Conservation (phyloP, 2,113 vertebrate species). For the Blennius ocellaris region DNA sequence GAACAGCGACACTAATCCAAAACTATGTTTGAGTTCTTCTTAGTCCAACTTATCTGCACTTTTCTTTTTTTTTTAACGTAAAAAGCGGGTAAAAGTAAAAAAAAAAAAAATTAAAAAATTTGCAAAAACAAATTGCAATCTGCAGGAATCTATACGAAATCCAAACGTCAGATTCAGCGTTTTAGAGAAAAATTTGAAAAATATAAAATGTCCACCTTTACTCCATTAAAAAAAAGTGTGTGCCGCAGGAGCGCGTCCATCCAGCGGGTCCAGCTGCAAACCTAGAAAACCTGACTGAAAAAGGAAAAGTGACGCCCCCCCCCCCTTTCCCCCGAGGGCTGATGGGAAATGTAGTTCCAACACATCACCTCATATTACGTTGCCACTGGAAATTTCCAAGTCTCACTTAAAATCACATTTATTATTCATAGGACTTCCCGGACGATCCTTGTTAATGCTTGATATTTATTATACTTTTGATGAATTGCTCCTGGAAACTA, state of each 20-base stretch:
- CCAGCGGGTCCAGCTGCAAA: slow-evolving; percentile 65
- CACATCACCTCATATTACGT: background rate
- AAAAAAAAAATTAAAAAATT: no score
- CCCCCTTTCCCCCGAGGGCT: background rate
- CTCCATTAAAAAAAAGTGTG: background rate
- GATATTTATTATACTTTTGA: no score
- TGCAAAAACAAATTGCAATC: background rate
- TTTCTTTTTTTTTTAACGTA: no score
- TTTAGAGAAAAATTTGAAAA: background rate
- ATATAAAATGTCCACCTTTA: slow-evolving; percentile 4
- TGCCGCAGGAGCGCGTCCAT: slow-evolving; percentile 25
- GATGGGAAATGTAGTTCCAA: slow-evolving; percentile 72
- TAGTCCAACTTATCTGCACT: no score
- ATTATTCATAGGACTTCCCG: no score
- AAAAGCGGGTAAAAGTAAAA: no score
- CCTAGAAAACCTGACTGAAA: slow-evolving; percentile 16
- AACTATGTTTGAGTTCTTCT: no score
- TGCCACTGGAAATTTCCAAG: no score
- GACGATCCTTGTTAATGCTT: no score
- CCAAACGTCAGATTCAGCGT: background rate
- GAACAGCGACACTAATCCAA: no score
- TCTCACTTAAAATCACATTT: no score
- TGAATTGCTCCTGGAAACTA: no score
- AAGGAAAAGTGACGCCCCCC: slow-evolving; percentile 23
- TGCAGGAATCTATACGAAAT: background rate